Conservation (phyloP, 2,888 invertebrate genomes). For the Aradus depressus region DNA sequence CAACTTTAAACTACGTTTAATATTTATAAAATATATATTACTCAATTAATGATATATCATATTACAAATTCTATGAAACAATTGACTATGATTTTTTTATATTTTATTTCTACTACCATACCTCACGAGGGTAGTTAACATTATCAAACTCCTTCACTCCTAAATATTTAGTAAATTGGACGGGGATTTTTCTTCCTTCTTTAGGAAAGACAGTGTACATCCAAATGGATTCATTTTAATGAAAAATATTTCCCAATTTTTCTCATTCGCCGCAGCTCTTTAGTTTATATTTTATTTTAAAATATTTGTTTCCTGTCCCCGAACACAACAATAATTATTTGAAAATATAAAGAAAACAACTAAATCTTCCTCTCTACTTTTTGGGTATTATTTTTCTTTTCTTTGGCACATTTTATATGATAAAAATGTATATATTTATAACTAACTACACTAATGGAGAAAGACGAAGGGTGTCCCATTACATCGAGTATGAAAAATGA, state of each 20-base stretch:
- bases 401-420: no score
- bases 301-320: no score
- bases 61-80: constrained; percentile 16
- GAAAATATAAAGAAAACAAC: neutral
- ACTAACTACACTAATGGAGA: no score
- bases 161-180: constrained; percentile 4
- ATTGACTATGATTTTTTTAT: constrained; percentile 15
- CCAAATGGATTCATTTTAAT: neutral
- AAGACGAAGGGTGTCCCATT: no score
- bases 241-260: constrained; percentile 9
- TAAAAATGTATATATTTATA: no score
- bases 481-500: no score
- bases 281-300: constrained; percentile 1
- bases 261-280: neutral
- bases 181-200: constrained; percentile 17
- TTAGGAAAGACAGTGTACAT: no score
- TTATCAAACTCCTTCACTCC: neutral
- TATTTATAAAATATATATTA: constrained; percentile 16
- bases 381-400: no score
- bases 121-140: no score
- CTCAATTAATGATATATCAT: constrained; percentile 11
- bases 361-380: neutral
- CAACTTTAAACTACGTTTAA: no score
- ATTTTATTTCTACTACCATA: constrained; percentile 8
- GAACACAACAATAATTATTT: neutral